Percentiles rank a stretch among this genome's conserved stretches.
Evolutionary conservation across 37 sponge, comb jelly and placozoan genomes (phyloP).

Genomic region (Beroe ovata): DNA sequence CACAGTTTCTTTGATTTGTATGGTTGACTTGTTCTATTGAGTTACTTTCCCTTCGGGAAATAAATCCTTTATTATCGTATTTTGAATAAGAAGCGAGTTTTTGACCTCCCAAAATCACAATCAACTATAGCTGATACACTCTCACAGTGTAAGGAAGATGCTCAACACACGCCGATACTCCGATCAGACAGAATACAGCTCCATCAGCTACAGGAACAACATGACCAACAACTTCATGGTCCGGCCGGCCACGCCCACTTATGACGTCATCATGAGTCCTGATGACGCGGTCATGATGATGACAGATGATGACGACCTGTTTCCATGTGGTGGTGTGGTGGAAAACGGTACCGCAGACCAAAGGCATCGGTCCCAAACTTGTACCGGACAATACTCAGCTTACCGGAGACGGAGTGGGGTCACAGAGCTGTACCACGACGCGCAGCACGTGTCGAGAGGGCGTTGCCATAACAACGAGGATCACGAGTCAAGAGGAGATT

Average conservation of each 20-base stretch:
- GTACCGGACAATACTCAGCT: neutral
- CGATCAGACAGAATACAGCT: slow-evolving; percentile 49
- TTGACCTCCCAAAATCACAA: too few species aligned
- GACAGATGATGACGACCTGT: neutral
- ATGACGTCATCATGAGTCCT: neutral
- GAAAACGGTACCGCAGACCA: too few species aligned
- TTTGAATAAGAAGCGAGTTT: too few species aligned
- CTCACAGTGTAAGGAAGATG: too few species aligned
- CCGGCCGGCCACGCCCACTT: neutral
- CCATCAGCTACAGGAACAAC: slow-evolving; percentile 21
- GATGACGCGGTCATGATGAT: neutral
- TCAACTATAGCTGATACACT: too few species aligned
- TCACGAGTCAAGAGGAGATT: neutral
- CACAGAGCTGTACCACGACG: neutral
- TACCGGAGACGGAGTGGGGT: neutral
- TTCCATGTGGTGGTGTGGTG: neutral
- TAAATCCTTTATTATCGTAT: too few species aligned
- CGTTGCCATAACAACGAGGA: neutral
- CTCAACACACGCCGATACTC: slow-evolving; percentile 6
- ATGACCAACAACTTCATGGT: slow-evolving; percentile 1
- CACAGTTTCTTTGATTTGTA: too few species aligned
- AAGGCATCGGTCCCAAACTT: neutral
- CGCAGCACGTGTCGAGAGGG: neutral
- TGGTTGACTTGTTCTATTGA: too few species aligned
- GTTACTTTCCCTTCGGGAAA: too few species aligned